Conservation (phyloP, 1,140 invertebrate genomes). For the Magallana gigas region DNA sequence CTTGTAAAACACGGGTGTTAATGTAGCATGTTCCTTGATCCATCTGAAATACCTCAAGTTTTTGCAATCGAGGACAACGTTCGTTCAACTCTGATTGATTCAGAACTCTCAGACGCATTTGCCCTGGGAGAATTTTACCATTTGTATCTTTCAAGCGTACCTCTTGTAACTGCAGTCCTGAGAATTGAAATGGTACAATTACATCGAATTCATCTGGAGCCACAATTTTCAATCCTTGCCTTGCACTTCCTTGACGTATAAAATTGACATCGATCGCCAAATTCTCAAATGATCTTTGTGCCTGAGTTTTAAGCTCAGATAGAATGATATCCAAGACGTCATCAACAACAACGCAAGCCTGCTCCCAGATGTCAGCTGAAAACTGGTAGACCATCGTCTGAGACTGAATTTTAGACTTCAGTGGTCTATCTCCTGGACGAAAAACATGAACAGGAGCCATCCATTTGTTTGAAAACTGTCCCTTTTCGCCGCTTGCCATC, state of each 20-base stretch:
- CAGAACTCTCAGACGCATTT: not conserved
- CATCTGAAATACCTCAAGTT: not conserved
- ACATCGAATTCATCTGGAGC: conserved; percentile 4
- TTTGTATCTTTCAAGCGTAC: not conserved
- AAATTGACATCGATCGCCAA: too few relatives aligned
- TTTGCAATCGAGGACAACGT: not conserved
- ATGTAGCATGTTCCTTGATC: not conserved
- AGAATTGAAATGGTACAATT: not conserved
- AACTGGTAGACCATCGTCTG: too few relatives aligned
- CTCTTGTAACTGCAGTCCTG: not conserved
- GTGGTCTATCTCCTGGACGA: too few relatives aligned
- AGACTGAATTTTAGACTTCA: too few relatives aligned
- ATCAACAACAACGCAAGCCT: too few relatives aligned
- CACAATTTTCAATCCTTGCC: not conserved
- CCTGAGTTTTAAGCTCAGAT: too few relatives aligned
- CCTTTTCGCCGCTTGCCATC: too few relatives aligned
- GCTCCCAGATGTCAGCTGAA: too few relatives aligned
- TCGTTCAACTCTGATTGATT: not conserved
- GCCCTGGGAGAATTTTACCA: not conserved
- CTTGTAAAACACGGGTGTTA: not conserved
- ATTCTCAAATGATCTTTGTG: too few relatives aligned
- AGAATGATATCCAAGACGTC: too few relatives aligned
- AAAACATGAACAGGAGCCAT: too few relatives aligned
- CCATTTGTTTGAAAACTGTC: too few relatives aligned
- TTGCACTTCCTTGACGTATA: conserved; percentile 6